These are phyloP conservation scores for Salticus scenicus DNA, from an alignment of 2,888 invertebrate species.

Conservation along the genomic window DNA sequence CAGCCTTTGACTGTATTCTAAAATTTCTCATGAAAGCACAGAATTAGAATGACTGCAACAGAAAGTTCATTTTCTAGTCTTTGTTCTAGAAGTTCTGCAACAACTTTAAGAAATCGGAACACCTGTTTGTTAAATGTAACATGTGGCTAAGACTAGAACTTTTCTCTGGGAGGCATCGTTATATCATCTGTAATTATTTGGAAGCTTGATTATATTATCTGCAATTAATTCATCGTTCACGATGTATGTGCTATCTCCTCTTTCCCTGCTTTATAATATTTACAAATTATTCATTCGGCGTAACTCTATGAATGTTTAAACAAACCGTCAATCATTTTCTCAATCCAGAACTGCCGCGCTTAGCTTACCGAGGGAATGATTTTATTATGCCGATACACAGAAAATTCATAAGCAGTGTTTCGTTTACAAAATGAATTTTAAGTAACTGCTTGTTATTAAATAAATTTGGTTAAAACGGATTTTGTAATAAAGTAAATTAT, in stretches of 20 bases:
- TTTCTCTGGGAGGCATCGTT: background rate
- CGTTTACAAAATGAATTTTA: background rate
- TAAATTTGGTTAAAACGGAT: too few species aligned
- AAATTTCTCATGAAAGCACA: conserved; percentile 34
- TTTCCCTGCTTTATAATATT: background rate
- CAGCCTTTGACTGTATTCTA: background rate
- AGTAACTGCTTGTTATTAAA: too few species aligned
- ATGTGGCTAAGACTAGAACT: conserved; percentile 8
- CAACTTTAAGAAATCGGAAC: conserved; percentile 20
- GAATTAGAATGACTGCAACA: conserved; percentile 39
- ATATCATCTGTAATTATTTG: conserved; percentile 33
- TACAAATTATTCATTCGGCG: conserved; percentile 21
- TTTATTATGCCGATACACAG: background rate
- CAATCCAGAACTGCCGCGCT: background rate
- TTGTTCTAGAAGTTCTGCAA: conserved; percentile 20
- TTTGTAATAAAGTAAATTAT: too few species aligned
- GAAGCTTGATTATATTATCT: too few species aligned
- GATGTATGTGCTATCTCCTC: conserved; percentile 12
- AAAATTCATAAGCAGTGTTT: background rate
- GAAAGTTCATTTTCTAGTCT: conserved; percentile 3
- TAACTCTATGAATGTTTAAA: conserved; percentile 47
- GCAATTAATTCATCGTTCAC: background rate
- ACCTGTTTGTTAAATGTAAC: conserved; percentile 35
- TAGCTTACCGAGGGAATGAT: background rate
- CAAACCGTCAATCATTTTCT: conserved; percentile 10